Evolutionary conservation across 2,888 invertebrate species (phyloP).

Genomic region (Epicampocera succincta): DNA sequence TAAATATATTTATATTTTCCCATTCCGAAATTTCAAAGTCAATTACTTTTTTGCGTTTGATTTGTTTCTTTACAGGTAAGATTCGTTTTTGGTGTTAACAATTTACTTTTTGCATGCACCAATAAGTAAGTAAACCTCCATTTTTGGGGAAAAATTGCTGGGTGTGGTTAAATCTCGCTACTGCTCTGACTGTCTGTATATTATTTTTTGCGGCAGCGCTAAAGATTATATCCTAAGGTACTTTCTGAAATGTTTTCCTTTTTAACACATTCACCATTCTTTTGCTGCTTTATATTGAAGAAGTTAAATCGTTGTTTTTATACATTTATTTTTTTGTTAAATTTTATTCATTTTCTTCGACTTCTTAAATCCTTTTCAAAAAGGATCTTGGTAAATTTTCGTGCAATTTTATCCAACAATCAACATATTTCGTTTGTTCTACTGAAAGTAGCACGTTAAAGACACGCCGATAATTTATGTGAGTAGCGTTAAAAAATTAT

Average conservation of each 20-base stretch:
- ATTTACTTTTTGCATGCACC: slow-evolving; percentile 12
- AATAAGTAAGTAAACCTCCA: slow-evolving; percentile 30
- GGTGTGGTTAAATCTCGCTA: slow-evolving; percentile 11
- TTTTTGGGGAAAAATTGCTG: background rate
- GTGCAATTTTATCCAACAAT: too few species aligned
- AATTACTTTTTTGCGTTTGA: slow-evolving; percentile 44
- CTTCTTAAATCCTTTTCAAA: too few species aligned
- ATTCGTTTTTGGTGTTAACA: slow-evolving; percentile 20
- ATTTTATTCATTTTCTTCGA: too few species aligned
- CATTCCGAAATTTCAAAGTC: slow-evolving; percentile 23
- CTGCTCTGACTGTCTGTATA: slow-evolving; percentile 34
- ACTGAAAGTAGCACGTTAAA: too few species aligned
- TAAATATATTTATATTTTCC: slow-evolving; percentile 7
- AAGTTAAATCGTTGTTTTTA: too few species aligned
- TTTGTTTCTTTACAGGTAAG: slow-evolving; percentile 66
- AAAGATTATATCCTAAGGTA: slow-evolving; percentile 12
- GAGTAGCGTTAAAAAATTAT: too few species aligned
- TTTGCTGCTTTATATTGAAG: too few species aligned
- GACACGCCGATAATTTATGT: too few species aligned
- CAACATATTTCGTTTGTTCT: too few species aligned
- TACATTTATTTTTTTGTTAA: too few species aligned
- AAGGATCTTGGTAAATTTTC: too few species aligned
- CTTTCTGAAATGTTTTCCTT: slow-evolving; percentile 8
- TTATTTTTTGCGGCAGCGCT: background rate
- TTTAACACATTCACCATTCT: slow-evolving; percentile 16